Conservation (phyloP, 2,113 vertebrate species). For the Burhinus bistriatus region DNA sequence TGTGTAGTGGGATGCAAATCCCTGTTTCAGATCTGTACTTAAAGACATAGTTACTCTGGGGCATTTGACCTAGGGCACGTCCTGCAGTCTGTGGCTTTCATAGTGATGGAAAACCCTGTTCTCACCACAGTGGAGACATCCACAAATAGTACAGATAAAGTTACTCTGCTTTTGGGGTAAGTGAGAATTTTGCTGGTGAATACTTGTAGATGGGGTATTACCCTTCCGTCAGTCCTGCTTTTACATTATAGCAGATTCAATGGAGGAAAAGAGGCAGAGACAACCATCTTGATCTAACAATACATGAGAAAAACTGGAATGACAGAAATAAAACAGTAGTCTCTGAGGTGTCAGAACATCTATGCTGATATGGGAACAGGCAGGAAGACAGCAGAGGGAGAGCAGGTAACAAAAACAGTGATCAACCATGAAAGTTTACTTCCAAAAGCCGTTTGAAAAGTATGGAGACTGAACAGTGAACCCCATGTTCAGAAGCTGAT, state of each 20-base stretch:
- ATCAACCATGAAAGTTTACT: not conserved
- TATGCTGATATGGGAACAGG: not conserved
- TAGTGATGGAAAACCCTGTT: not conserved
- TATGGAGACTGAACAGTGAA: not conserved
- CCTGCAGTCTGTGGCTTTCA: not conserved
- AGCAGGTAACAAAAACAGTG: not conserved
- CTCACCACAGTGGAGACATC: not conserved
- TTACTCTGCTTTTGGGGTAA: not conserved
- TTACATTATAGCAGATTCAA: not conserved
- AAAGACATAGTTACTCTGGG: not conserved
- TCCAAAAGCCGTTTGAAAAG: not conserved
- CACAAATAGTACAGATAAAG: not conserved
- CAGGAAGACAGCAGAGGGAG: not conserved
- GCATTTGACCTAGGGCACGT: not conserved
- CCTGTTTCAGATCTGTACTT: not conserved
- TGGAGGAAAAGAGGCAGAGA: not conserved
- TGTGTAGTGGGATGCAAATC: not conserved
- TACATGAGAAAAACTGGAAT: not conserved
- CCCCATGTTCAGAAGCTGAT: not conserved
- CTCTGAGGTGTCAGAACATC: not conserved
- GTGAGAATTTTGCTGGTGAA: not conserved
- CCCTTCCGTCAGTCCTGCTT: not conserved
- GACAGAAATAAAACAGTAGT: not conserved
- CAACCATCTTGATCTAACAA: conserved; percentile 1
- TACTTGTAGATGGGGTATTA: not conserved